Conservation (phyloP, 2,888 invertebrate genomes). For the Apodemia zela region DNA sequence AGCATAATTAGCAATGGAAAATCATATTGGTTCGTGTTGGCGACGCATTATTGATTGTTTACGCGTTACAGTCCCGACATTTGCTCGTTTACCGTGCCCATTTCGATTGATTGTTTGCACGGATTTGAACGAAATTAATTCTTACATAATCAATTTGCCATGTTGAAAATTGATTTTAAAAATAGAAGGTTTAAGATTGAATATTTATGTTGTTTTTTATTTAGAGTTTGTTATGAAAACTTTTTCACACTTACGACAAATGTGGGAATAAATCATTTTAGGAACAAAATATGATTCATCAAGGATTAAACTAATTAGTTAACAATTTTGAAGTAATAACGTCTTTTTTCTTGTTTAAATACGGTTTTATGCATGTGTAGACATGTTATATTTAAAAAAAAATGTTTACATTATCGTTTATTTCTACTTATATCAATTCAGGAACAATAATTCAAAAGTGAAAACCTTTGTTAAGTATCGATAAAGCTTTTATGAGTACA, state of each 20-base stretch:
- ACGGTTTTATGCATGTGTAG: too few relatives aligned
- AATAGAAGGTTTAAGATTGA: constrained; percentile 22
- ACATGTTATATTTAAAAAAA: neutral
- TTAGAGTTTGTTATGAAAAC: constrained; percentile 21
- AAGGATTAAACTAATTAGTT: too few relatives aligned
- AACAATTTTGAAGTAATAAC: neutral
- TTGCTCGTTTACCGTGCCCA: constrained; percentile 28
- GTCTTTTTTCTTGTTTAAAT: neutral
- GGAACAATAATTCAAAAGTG: neutral
- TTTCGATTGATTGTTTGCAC: constrained; percentile 32
- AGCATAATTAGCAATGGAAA: constrained; percentile 72
- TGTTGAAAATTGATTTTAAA: constrained; percentile 35
- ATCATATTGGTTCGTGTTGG: constrained; percentile 46
- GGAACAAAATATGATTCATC: too few relatives aligned
- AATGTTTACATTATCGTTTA: neutral
- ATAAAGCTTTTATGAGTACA: constrained; percentile 22
- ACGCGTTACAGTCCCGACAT: constrained; percentile 41
- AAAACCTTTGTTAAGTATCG: constrained; percentile 3
- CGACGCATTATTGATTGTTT: constrained; percentile 59
- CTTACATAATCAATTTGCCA: constrained; percentile 54
- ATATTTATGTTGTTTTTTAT: constrained; percentile 23
- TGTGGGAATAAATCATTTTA: too few relatives aligned
- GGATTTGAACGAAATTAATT: constrained; percentile 39
- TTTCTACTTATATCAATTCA: constrained; percentile 1
- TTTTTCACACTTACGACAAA: neutral